phyloP scores from a whole-genome alignment of 1,140 invertebrate species.

The Drosophila seguyi region DNA sequence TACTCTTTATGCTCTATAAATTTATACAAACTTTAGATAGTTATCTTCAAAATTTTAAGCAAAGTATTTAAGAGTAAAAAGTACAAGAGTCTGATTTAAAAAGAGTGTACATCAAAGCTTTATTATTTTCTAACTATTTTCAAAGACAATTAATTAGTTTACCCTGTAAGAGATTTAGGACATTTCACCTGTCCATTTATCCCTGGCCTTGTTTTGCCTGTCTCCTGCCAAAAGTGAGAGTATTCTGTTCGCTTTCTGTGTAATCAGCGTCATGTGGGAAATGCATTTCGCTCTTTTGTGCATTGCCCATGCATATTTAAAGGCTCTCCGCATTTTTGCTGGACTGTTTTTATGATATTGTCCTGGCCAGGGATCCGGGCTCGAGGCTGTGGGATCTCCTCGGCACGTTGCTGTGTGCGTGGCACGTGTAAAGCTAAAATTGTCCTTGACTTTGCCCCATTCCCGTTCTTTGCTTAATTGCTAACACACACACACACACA shows the following conservation, averaged over 20 bases:
- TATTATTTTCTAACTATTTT: rapidly evolving
- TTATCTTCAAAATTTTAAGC: not conserved
- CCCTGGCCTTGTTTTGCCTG: constrained; percentile 1
- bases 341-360: constrained; percentile 67
- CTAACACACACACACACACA: constrained; percentile 33
- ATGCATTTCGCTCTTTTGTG: constrained; percentile 63
- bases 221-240: constrained; percentile 11
- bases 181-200: not conserved
- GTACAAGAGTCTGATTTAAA: not conserved
- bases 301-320: constrained; percentile 69
- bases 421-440: constrained; percentile 72
- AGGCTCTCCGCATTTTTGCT: constrained; percentile 39
- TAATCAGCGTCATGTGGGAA: constrained; percentile 62
- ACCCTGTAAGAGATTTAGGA: no score
- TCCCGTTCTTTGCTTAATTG: constrained; percentile 69
- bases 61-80: not conserved
- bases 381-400: constrained; percentile 14
- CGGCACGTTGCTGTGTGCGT: constrained; percentile 30
- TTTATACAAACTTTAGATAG: not conserved
- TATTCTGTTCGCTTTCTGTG: constrained; percentile 50
- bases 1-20: not conserved
- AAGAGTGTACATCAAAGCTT: not conserved
- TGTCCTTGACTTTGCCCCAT: constrained; percentile 77
- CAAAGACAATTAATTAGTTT: no score
- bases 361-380: constrained; percentile 48